Evolutionary conservation across 2,888 invertebrate genomes (phyloP).

Genomic region (Amphipoea oculea): DNA sequence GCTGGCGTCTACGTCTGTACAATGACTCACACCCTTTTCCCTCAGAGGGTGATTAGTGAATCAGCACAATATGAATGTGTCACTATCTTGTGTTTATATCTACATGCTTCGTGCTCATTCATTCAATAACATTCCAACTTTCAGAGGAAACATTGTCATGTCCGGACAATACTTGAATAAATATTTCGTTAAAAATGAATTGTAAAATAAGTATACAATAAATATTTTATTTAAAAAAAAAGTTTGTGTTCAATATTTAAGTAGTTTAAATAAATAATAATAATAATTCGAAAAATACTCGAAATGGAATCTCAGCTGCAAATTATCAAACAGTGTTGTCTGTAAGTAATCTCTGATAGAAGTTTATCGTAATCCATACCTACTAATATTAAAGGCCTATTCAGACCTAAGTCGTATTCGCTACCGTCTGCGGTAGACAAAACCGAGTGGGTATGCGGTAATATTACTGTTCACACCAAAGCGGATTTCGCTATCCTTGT

Average conservation of each 20-base stretch:
- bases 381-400: no score
- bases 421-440: no score
- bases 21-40: conserved; percentile 28
- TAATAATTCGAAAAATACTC: neutral
- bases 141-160: neutral
- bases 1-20: no score
- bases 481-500: no score
- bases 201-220: no score
- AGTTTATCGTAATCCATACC: neutral
- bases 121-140: conserved; percentile 16
- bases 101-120: neutral
- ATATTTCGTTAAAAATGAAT: neutral
- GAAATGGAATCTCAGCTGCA: conserved; percentile 40
- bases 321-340: conserved; percentile 33
- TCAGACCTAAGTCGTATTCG: no score
- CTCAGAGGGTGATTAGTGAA: conserved; percentile 41
- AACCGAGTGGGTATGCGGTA: no score
- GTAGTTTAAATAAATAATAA: neutral
- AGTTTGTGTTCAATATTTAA: neutral
- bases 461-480: no score
- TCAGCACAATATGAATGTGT: conserved; percentile 45
- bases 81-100: conserved; percentile 43
- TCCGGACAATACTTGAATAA: neutral
- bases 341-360: conserved; percentile 23
- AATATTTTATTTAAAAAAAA: no score